Conservation (phyloP, 2,797 vertebrate genomes). For the Pipistrellus kuhlii region DNA sequence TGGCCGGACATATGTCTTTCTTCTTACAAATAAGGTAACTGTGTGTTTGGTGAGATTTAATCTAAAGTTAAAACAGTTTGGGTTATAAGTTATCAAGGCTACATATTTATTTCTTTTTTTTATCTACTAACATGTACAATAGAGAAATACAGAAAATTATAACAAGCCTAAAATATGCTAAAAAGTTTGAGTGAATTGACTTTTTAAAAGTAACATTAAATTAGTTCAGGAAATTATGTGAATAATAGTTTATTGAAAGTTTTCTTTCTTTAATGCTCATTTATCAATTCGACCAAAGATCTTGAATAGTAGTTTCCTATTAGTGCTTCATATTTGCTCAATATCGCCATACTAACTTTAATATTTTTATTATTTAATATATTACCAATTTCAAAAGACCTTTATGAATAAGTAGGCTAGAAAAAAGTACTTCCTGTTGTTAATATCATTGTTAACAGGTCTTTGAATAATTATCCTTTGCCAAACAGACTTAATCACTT, state of each 20-base stretch:
- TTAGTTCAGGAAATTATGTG: neutral
- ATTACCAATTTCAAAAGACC: constrained; percentile 50
- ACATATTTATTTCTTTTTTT: neutral
- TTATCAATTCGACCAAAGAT: neutral
- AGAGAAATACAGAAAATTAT: neutral
- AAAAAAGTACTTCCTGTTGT: constrained; percentile 28
- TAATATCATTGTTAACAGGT: constrained; percentile 20
- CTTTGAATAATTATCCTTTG: constrained; percentile 63
- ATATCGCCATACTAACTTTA: neutral
- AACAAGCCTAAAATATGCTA: neutral
- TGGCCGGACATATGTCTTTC: neutral
- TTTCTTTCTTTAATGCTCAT: constrained; percentile 23
- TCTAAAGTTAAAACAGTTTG: neutral
- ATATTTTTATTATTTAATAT: neutral
- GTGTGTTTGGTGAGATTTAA: neutral
- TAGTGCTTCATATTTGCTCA: neutral
- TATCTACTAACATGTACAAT: neutral
- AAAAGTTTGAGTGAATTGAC: neutral
- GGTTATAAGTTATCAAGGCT: neutral
- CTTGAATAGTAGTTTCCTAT: neutral
- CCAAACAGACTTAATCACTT: constrained; percentile 69
- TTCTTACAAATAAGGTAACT: neutral
- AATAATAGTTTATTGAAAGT: neutral
- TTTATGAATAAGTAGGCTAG: neutral
- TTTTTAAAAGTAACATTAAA: neutral